Evolutionary conservation across 2,888 invertebrate genomes (phyloP).

Genomic region (Punctoribates punctum): DNA sequence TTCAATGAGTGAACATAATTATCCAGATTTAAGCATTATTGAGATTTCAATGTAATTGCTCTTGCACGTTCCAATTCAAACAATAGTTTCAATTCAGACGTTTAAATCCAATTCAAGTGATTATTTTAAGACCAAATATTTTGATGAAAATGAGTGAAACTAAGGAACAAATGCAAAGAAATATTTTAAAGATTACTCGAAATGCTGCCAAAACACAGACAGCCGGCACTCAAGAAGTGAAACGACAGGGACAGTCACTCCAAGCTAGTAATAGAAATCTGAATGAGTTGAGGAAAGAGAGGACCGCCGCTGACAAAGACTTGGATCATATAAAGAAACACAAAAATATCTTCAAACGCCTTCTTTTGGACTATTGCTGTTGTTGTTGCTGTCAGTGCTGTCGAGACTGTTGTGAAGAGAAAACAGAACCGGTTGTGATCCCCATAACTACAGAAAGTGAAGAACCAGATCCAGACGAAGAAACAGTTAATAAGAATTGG

Average conservation of each 20-base stretch:
- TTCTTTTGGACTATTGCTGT: neutral
- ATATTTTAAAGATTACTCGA: neutral
- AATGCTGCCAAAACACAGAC: neutral
- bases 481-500: neutral
- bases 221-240: neutral
- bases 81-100: too few species aligned
- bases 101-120: too few species aligned
- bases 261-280: neutral
- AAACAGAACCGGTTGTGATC: neutral
- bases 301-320: neutral
- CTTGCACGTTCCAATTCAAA: too few species aligned
- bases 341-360: neutral
- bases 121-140: neutral
- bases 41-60: too few species aligned
- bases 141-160: neutral
- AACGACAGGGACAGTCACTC: neutral
- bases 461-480: slow-evolving; percentile 4
- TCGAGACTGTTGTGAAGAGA: neutral
- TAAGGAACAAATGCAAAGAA: neutral
- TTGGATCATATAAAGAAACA: neutral
- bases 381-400: neutral
- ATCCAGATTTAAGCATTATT: too few species aligned
- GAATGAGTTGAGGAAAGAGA: neutral
- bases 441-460: neutral
- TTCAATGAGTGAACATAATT: too few species aligned